phyloP scores from a whole-genome alignment of 2,888 invertebrate genomes.

The Omphaloscelis lunosa region DNA sequence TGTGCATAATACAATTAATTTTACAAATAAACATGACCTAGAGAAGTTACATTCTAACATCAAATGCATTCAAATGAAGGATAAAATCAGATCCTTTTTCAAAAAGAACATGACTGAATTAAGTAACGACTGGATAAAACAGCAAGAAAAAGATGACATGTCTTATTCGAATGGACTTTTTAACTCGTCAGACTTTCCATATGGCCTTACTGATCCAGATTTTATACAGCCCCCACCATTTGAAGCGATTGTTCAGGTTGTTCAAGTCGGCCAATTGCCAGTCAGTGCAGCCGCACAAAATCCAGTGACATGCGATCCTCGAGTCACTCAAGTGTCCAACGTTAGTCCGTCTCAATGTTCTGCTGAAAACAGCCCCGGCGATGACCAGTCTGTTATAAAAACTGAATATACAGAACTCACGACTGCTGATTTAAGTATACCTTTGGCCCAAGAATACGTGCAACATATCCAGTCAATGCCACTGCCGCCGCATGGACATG shows the following conservation, averaged over 20 bases:
- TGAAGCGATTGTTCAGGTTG: conserved; percentile 89
- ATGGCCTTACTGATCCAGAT: conserved; percentile 81
- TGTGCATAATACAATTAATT: conserved; percentile 50
- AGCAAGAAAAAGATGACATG: conserved; percentile 68
- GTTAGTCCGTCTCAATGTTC: conserved; percentile 87
- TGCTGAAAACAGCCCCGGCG: conserved; percentile 81
- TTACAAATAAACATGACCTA: conserved; percentile 69
- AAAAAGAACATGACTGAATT: conserved; percentile 79
- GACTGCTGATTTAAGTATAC: conserved; percentile 84
- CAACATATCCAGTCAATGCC: conserved; percentile 75
- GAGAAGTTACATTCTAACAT: conserved; percentile 73
- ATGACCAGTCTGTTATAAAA: conserved; percentile 81
- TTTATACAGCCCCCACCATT: conserved; percentile 90
- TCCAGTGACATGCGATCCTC: conserved; percentile 86
- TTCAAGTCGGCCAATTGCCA: conserved; percentile 90
- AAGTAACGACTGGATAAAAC: conserved; percentile 68
- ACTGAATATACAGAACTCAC: conserved; percentile 88
- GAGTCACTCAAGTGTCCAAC: conserved; percentile 87
- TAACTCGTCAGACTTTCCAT: conserved; percentile 63
- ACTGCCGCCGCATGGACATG: conserved; percentile 74
- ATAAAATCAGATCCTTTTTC: conserved; percentile 83
- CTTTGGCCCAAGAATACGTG: conserved; percentile 81
- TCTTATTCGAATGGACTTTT: conserved; percentile 25
- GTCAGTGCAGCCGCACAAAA: conserved; percentile 88
- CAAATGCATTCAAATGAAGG: conserved; percentile 77